Evolutionary conservation across 2,113 vertebrate species (phyloP).

Genomic region (Okapia johnstoni): DNA sequence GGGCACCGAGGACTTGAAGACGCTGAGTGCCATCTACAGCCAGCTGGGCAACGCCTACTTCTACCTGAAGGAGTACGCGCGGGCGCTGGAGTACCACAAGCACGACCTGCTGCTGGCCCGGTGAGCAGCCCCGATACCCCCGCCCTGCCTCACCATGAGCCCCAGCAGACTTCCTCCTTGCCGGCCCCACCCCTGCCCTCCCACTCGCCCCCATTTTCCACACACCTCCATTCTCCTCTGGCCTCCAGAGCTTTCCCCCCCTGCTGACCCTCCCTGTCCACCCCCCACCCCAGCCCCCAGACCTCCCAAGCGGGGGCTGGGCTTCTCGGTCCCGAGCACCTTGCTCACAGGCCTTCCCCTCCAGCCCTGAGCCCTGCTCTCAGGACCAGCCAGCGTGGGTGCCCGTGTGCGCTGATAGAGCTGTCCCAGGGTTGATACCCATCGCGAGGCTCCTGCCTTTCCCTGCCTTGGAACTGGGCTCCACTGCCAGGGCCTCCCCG

Average conservation of each 20-base stretch:
- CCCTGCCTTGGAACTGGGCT: no score
- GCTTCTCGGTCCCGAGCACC: rapidly evolving
- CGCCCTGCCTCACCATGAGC: rapidly evolving
- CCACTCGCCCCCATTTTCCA: neutral
- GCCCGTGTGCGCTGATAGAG: rapidly evolving
- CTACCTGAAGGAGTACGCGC: conserved; percentile 95
- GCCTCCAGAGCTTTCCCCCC: neutral
- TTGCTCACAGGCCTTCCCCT: neutral
- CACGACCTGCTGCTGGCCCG: conserved; percentile 96
- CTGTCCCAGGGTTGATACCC: rapidly evolving
- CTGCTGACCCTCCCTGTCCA: neutral
- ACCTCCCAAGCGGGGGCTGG: neutral
- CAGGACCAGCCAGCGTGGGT: rapidly evolving
- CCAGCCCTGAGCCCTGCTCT: neutral
- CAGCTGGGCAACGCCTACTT: conserved; percentile 98
- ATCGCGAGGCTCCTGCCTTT: neutral
- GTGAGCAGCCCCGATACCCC: conserved; percentile 72
- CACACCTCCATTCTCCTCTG: no score
- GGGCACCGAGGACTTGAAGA: conserved; percentile 97
- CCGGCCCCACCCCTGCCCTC: rapidly evolving
- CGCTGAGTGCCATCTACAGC: conserved; percentile 98
- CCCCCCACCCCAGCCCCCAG: neutral
- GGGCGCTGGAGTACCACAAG: conserved; percentile 93
- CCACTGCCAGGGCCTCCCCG: neutral
- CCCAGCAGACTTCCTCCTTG: neutral